Base-by-base conservation (phyloP, 92 coral and sea anemone genomes). In the Isaurus tuberculatus region DNA sequence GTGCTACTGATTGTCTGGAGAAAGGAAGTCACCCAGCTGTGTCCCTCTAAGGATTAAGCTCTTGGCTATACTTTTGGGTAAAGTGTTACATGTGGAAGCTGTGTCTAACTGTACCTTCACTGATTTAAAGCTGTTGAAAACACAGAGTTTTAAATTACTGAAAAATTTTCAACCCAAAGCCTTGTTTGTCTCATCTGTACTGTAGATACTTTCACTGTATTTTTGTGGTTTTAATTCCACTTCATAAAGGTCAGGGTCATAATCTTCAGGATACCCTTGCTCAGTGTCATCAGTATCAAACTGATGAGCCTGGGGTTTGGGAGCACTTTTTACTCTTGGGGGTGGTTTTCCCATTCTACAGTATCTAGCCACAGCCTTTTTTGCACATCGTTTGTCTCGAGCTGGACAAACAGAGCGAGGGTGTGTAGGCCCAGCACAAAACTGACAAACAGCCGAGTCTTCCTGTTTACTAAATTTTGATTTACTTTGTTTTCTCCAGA, bases 381-480 rank as follows among this genome's bases (percentile, higher is more conserved):
- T 75, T 65, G 88, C 79, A 46, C 78, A 65, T 75, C 84, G 88
- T 81, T 84, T 73, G 84, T 85, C 70, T 85, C 64, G 79, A 42
- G 89, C 84, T 51, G 89, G 89, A 69, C 72, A 84, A 51, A 64
- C 57, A 20, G 82, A 11, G 82, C 81, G 82, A 84, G 80, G 82
- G 27, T 73, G 82, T 84, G 82, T 30, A 22, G 81, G 80, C 51
- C 89, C 89, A 68, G 85, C 80, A 79, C 89, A 86, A 61, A 78
- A 79, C 85, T 70, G 81, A 72, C 81, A 72, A 55, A 57, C 29
- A 42, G 65, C 82, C 46, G 42, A 37, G 73, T 71, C 69, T 43
- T 65, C 72, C 66, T 79, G 89, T 69, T 61, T 40, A 31, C 72
- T 86, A 67, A 66, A 67, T 23, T 40, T 80, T 74, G 42, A 57